These are phyloP conservation scores for Arenaria interpres DNA, from an alignment of 2,113 vertebrate species.

Conservation along the genomic window DNA sequence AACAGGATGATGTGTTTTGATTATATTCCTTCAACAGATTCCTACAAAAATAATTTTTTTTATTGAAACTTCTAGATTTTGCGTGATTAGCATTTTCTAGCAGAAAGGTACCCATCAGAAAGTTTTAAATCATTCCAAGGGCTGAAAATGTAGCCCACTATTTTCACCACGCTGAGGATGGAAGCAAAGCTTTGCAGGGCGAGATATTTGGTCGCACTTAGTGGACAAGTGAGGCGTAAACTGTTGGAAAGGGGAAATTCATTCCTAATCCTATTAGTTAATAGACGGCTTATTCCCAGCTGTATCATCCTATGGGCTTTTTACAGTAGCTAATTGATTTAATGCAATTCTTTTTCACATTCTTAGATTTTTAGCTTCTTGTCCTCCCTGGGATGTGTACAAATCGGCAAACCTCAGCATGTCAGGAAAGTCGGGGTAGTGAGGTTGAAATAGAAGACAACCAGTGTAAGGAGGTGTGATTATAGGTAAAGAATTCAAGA, in stretches of 20 bases:
- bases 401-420: not conserved
- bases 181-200: not conserved
- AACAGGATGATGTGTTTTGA: not conserved
- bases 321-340: not conserved
- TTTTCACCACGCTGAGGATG: not conserved
- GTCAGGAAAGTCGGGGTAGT: not conserved
- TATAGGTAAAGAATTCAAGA: not conserved
- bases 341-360: not conserved
- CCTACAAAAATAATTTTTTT: not conserved
- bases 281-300: not conserved
- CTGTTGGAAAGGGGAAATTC: not conserved
- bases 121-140: not conserved
- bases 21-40: not conserved
- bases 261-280: conserved; percentile 37
- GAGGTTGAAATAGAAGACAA: not conserved
- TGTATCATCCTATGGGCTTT: not conserved
- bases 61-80: not conserved
- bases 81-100: not conserved
- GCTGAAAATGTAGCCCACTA: not conserved
- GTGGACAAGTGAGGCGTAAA: not conserved
- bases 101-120: not conserved
- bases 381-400: not conserved
- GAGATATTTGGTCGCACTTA: not conserved
- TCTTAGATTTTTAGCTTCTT: not conserved
- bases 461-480: not conserved